A percentile compares a stretch with the other conserved stretches of the same genome.
Conservation (phyloP, 2,797 vertebrate species). For the Parambassis ranga region DNA sequence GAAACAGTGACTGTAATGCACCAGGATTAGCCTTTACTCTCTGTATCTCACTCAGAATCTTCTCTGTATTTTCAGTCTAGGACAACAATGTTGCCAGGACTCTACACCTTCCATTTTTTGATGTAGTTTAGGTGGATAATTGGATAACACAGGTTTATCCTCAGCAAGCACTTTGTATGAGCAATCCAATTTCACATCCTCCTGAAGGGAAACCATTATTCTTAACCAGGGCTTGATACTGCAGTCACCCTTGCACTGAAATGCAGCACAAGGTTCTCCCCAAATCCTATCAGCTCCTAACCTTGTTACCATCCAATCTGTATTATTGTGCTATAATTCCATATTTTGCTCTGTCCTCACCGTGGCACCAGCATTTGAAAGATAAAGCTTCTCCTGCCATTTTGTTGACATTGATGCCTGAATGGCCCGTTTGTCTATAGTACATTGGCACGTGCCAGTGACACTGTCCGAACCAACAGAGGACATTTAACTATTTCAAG, state of each 20-base stretch:
- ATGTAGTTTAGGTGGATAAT: conserved; percentile 86
- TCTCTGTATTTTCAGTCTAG: conserved; percentile 58
- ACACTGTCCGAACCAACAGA: conserved; percentile 52
- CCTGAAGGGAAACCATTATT: conserved; percentile 86
- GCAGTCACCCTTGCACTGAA: conserved; percentile 81
- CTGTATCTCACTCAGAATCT: conserved; percentile 42
- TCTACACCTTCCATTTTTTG: conserved; percentile 73
- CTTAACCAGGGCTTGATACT: conserved; percentile 83
- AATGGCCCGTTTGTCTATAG: conserved; percentile 69
- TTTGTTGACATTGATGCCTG: conserved; percentile 72
- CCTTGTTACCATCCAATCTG: conserved; percentile 85
- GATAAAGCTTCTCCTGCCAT: conserved; percentile 65
- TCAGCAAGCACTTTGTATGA: conserved; percentile 86
- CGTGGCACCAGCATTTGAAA: conserved; percentile 74
- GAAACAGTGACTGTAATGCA: conserved; percentile 23
- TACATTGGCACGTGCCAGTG: conserved; percentile 54
- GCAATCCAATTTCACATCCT: conserved; percentile 88
- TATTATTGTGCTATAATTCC: conserved; percentile 86
- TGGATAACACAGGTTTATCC: conserved; percentile 88
- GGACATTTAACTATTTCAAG: conserved; percentile 44
- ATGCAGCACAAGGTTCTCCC: conserved; percentile 77
- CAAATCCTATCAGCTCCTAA: conserved; percentile 85
- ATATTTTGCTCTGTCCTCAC: conserved; percentile 79
- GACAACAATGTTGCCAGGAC: conserved; percentile 71
- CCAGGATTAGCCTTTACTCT: conserved; percentile 6